Evolutionary conservation across 2,113 vertebrate genomes (phyloP), one percentile per base, ranked within the genome.

Genomic region (Sphaerodactylus townsendi): DNA sequence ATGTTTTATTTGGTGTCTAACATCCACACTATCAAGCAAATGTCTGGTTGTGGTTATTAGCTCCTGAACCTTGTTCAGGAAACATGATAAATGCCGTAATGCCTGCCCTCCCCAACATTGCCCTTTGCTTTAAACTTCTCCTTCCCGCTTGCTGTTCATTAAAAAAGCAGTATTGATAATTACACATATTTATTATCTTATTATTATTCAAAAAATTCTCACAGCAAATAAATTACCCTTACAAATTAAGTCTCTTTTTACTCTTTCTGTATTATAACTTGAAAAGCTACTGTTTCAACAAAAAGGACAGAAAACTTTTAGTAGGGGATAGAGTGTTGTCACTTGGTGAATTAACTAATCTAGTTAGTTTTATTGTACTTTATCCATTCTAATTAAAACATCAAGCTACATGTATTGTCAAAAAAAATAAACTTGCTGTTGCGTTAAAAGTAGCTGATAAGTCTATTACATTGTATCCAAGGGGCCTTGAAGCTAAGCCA

Each of bases 21-120:
- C 17, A 1, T 81, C 73, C 68, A 0, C 21, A 66, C 0, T 86
- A 77, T 85, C 35, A 82, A 83, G 3, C 0, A 66, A 81, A 83
- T 78, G 87, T 25, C 9, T 74, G 33, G 3, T 83, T 89, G 81
- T 84, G 15, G 4, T 77, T 59, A 50, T 77, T 80, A 83, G 65
- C 90, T 88, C 7, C 33, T 87, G 86, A 81, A 88, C 70, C 64
- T 71, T n/a, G 44, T 50, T 56, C 28, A 70, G 85, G 41, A 85
- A 71, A 80, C 37, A 76, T 85, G 75, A 56, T 83, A 82, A 85
- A 69, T 17, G 5, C 39, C 46, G 71, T 1, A 23, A 68, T n/a
- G 1, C 30, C 37, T 89, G 19, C 33, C 39, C 75, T 75, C 74
- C 75, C 30, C 5, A 44, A 1, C 48, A 33, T 82, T 85, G 13